Percentiles rank a stretch among this genome's conserved stretches.
Evolutionary conservation across 2,113 vertebrate species (phyloP).

Genomic region (Ammodramus savannarum): DNA sequence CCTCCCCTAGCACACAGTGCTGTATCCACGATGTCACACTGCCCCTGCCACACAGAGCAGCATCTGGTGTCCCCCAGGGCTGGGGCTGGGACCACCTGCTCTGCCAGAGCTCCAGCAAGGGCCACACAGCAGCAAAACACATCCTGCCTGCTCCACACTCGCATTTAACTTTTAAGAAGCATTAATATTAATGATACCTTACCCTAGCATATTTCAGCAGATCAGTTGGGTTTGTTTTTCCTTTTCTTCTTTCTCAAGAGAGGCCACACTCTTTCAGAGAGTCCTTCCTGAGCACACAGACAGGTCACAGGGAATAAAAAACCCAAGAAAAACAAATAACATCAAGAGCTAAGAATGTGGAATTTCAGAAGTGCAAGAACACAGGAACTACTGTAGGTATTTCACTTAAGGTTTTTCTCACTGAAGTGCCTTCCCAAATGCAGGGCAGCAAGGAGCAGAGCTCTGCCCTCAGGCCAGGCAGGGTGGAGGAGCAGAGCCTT

Average conservation of each 20-base stretch:
- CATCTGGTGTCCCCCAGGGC: neutral
- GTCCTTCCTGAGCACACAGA: neutral
- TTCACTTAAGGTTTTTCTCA: neutral
- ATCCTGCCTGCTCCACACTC: neutral
- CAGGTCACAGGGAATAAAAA: neutral
- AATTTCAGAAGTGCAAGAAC: neutral
- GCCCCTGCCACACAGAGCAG: neutral
- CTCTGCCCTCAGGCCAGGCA: accelerated
- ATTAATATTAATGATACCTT: neutral
- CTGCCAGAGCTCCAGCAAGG: neutral
- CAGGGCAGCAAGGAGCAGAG: neutral
- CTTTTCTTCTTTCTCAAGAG: neutral
- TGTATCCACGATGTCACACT: accelerated
- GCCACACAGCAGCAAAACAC: neutral
- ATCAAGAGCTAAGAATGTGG: neutral
- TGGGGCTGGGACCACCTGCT: neutral
- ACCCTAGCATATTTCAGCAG: neutral
- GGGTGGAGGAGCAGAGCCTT: neutral
- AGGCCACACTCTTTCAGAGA: neutral
- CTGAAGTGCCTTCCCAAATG: neutral
- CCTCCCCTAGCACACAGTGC: neutral
- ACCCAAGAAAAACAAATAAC: neutral
- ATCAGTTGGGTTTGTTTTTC: neutral
- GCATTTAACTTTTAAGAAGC: neutral
- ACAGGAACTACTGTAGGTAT: neutral